A percentile compares a stretch with the other conserved stretches of the same genome.
Evolutionary conservation across 92 coral and sea anemone species (phyloP).

Genomic region (Umimayanthus chanpuru): DNA sequence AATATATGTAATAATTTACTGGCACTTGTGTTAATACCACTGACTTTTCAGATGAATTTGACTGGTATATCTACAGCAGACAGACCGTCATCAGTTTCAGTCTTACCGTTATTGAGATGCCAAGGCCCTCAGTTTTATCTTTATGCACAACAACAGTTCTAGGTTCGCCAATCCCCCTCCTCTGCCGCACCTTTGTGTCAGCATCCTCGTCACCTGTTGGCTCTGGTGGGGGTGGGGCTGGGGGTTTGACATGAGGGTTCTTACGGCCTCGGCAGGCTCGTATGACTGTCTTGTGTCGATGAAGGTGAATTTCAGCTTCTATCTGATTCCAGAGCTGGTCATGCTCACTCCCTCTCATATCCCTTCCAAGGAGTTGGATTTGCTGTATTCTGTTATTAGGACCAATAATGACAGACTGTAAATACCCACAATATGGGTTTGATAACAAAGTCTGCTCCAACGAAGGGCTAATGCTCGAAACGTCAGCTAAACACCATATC

Average conservation of each 20-base stretch:
- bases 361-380: constrained; percentile 95
- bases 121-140: constrained; percentile 90
- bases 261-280: constrained; percentile 98
- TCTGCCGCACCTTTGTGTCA: constrained; percentile 76
- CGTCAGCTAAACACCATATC: too few species aligned
- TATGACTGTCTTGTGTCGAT: constrained; percentile 96
- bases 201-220: constrained; percentile 75
- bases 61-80: neutral
- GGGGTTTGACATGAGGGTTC: constrained; percentile 93
- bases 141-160: constrained; percentile 84
- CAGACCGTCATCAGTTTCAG: neutral
- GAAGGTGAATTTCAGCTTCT: constrained; percentile 98
- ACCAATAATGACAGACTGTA: neutral
- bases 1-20: too few species aligned
- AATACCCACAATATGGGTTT: too few species aligned
- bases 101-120: constrained; percentile 92
- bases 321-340: constrained; percentile 97
- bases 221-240: constrained; percentile 87
- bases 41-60: neutral
- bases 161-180: constrained; percentile 98
- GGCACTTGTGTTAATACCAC: too few species aligned
- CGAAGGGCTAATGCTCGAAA: too few species aligned
- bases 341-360: constrained; percentile 92
- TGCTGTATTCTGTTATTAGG: constrained; percentile 82
- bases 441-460: too few species aligned